Evolutionary conservation across 2,113 vertebrate genomes (phyloP).

Genomic region (Aegithalos caudatus): DNA sequence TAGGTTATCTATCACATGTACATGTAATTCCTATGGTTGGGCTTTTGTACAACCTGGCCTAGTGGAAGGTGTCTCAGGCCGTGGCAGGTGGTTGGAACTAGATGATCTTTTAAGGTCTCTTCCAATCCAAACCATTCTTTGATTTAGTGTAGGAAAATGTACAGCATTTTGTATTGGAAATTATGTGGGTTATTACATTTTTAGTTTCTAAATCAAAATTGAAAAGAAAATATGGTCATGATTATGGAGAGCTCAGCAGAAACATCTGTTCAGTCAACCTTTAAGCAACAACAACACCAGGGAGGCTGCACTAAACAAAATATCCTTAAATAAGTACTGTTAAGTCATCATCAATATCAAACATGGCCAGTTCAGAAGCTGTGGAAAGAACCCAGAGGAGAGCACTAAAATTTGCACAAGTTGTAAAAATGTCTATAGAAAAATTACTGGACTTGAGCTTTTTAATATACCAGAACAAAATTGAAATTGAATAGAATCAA

Average conservation of each 20-base stretch:
- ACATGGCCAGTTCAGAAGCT: neutral
- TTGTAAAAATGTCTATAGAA: neutral
- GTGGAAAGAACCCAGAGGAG: neutral
- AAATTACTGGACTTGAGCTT: neutral
- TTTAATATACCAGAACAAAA: neutral
- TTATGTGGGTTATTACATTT: neutral
- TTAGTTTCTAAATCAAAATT: neutral
- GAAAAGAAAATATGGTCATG: neutral
- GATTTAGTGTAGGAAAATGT: neutral
- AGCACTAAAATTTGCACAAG: neutral
- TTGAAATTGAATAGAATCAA: neutral
- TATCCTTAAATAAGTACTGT: neutral
- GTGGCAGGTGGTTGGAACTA: neutral
- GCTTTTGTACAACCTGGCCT: neutral
- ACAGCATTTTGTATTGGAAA: neutral
- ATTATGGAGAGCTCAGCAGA: neutral
- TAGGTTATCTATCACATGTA: neutral
- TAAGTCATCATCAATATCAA: neutral
- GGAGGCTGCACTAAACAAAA: neutral
- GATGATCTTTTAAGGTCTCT: neutral
- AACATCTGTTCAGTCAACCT: neutral
- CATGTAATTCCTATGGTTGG: neutral
- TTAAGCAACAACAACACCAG: neutral
- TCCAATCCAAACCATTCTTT: neutral
- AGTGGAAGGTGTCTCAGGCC: neutral